These are phyloP conservation scores for Adelosebastes latens DNA, from an alignment of 2,797 vertebrate species.

Conservation along the genomic window DNA sequence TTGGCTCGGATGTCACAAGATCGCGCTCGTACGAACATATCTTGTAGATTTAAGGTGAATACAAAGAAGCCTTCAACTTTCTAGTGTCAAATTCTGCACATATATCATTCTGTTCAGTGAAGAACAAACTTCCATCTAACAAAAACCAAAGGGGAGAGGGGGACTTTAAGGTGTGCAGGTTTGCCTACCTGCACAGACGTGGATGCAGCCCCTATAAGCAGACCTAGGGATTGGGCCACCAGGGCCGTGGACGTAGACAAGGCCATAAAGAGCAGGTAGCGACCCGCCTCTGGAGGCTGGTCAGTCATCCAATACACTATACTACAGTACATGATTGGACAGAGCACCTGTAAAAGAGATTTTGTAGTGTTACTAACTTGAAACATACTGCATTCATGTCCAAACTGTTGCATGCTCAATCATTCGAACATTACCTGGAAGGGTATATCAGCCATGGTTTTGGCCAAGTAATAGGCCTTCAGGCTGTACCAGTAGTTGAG, in stretches of 20 bases:
- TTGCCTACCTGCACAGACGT: slow-evolving; percentile 91
- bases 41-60: too few relatives aligned
- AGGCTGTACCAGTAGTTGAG: slow-evolving; percentile 99
- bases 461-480: slow-evolving; percentile 97
- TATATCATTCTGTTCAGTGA: neutral
- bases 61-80: too few relatives aligned
- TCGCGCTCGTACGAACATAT: neutral
- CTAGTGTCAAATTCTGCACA: neutral
- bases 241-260: slow-evolving; percentile 93
- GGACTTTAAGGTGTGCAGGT: neutral
- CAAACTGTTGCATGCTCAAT: neutral
- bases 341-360: slow-evolving; percentile 86
- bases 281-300: slow-evolving; percentile 91
- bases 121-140: neutral
- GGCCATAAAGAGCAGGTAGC: slow-evolving; percentile 95
- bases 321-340: slow-evolving; percentile 95
- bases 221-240: slow-evolving; percentile 95
- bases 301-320: slow-evolving; percentile 99
- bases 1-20: neutral
- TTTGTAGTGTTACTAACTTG: neutral
- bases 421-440: slow-evolving; percentile 88
- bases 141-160: neutral
- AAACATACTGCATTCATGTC: neutral
- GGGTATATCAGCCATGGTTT: slow-evolving; percentile 96
- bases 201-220: slow-evolving; percentile 96